Base-by-base conservation (phyloP, 2,797 vertebrate genomes). In the Cyclura pinguis region DNA sequence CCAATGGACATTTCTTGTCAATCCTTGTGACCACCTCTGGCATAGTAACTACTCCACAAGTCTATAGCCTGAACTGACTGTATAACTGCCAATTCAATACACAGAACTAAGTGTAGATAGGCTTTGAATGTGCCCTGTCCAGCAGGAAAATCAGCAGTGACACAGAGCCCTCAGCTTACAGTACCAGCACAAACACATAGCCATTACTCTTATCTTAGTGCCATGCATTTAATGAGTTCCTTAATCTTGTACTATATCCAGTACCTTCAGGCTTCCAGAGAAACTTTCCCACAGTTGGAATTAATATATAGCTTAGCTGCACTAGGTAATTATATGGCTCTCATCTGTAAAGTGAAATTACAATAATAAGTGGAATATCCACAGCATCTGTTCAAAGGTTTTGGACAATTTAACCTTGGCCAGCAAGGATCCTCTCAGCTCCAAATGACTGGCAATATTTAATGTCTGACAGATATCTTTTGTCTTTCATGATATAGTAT, bases 331-430 rank as follows among this genome's bases (percentile, higher is more conserved):
- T 80, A 84, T 84, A 50, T 84, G 32, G 35, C 50, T 88, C 86
- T 76, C 89, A 77, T 87, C 72, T 87, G 80, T 69, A 84, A 91
- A n/a, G 76, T 95, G 93, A 96, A 95, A 94, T 93, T 92, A 93
- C 94, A 95, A 89, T 94, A 96, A 96, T 93, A 95, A 89, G 89
- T 95, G 90, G 87, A 95, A 94, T 95, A 95, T 91, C 95, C 85
- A 84, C 87, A 88, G 89, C 95, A 93, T 89, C 84, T 94, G 76
- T 90, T 95, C 89, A 93, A 89, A 95, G 93, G 91, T 95, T 95
- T 93, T 87, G 88, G 87, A 93, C 89, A 92, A 93, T 92, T 94
- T 95, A 90, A 93, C 73, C 90, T 88, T 91, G 90, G 90, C 90
- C 91, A 91, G 80, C 81, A 91, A 91, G 72, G 88, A 85, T 95